phyloP scores from a whole-genome alignment of 2,113 vertebrate species.

The Emydocephalus ijimae region DNA sequence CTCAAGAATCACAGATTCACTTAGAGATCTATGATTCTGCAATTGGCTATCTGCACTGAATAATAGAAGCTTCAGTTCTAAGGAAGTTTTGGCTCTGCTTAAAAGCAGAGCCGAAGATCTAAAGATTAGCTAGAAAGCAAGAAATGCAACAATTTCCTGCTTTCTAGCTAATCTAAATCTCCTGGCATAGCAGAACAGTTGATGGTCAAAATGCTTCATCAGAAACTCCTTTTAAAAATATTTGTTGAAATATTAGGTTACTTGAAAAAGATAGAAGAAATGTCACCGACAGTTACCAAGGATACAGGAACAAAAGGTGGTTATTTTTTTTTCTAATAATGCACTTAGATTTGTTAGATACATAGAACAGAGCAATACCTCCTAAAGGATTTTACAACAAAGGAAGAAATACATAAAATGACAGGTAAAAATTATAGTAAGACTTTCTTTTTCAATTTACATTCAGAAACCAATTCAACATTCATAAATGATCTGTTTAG shows the following conservation, averaged over 20 bases:
- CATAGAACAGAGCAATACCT: neutral
- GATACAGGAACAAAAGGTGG: neutral
- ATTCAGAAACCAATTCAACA: neutral
- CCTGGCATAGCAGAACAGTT: too few species aligned
- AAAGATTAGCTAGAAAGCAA: too few species aligned
- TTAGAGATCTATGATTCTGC: too few species aligned
- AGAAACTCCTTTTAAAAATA: neutral
- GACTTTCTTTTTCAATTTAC: neutral
- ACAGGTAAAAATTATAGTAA: neutral
- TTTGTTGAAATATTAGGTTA: neutral
- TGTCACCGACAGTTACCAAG: slow-evolving; percentile 22
- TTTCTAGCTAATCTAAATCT: too few species aligned
- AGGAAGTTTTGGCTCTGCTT: too few species aligned
- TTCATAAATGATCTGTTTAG: neutral
- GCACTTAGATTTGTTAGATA: neutral
- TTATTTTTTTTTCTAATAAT: neutral
- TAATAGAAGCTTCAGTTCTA: too few species aligned
- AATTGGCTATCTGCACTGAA: too few species aligned
- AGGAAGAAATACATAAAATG: neutral
- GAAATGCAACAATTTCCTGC: too few species aligned
- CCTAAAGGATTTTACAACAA: neutral
- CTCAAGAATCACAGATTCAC: too few species aligned
- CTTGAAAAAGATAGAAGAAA: neutral
- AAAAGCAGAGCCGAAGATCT: too few species aligned
- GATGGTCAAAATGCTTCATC: neutral